Evolutionary conservation across 2,888 invertebrate genomes (phyloP).

Genomic region (Cerceris ruficornis): DNA sequence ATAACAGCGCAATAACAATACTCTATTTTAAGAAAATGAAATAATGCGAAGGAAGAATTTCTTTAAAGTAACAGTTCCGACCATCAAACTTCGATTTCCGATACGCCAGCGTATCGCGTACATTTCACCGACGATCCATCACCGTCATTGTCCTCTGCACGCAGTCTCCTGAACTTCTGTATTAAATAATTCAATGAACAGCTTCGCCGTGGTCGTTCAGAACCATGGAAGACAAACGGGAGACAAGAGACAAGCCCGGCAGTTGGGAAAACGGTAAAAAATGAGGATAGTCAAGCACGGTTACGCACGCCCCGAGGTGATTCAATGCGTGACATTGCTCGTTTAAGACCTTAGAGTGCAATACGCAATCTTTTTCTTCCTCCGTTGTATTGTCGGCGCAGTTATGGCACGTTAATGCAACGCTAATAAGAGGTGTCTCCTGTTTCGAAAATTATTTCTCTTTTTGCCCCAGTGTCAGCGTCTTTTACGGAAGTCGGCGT

Average conservation of each 20-base stretch:
- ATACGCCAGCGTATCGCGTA: constrained; percentile 41
- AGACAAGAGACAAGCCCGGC: neutral
- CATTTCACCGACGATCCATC: constrained; percentile 51
- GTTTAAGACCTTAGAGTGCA: constrained; percentile 62
- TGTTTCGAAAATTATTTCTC: constrained; percentile 44
- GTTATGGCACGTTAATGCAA: constrained; percentile 65
- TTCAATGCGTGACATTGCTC: constrained; percentile 77
- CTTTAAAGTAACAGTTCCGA: constrained; percentile 17
- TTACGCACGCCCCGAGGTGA: constrained; percentile 72
- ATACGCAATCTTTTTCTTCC: constrained; percentile 32
- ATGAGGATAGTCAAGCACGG: constrained; percentile 65
- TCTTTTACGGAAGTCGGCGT: constrained; percentile 49
- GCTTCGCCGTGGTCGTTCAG: constrained; percentile 35
- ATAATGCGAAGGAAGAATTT: neutral
- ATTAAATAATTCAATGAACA: neutral
- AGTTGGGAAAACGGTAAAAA: constrained; percentile 51
- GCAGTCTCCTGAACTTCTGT: too few species aligned
- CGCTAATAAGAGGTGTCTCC: constrained; percentile 54
- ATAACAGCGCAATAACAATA: too few species aligned
- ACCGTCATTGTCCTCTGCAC: constrained; percentile 36
- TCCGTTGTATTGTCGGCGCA: constrained; percentile 55
- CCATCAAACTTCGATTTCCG: constrained; percentile 47
- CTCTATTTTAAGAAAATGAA: neutral
- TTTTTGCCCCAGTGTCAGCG: constrained; percentile 34
- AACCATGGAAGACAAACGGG: constrained; percentile 24